Evolutionary conservation across 2,797 vertebrate genomes (phyloP), one percentile per base, ranked within the genome.

Genomic region (Molossus alvarezi): DNA sequence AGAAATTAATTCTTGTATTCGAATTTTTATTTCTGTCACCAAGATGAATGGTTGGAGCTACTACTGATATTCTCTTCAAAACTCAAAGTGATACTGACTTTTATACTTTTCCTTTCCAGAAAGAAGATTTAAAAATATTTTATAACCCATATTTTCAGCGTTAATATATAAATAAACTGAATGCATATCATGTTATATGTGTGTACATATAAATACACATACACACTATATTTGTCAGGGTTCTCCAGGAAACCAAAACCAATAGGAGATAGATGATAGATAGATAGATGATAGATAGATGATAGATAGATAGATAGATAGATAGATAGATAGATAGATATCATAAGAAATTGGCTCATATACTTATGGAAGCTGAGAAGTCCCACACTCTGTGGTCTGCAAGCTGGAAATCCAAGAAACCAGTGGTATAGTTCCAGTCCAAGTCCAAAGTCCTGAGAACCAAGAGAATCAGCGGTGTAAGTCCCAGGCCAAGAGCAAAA

Each of bases 1-100:
- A 62, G 20, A 62, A 62, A 62, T n/a, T 55, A 12, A 81, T 85
- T 71, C 55, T 51, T 65, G 9, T 45, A 45, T 76, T 69, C 14
- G 29, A 67, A 5, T 69, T 81, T 91, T 75, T 88, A 91, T 76
- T 65, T 37, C 33, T 81, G 11, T 37, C 51, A 75, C 11, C 62
- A 77, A 83, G 65, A 69, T 60, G 13, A 86, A 6, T 55, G 23
- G 45, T 89, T 95, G n/a, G 21, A 21, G 41, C 25, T 80, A 67
- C 72, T 18, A 60, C 23, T 81, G n/a, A 33, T 55, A 51, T 75
- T 81, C n/a, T 80, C 48, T 89, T 91, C 60, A 77, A 91, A 82
- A 73, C 10, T 76, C 81, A 83, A 81, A 75, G 9, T 55, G 41
- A 82, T 72, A 69, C 25, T 81, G n/a, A 1, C 3, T 90, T 69